Conservation (phyloP, 1,140 invertebrate species). For the Drosophila subobscura region DNA sequence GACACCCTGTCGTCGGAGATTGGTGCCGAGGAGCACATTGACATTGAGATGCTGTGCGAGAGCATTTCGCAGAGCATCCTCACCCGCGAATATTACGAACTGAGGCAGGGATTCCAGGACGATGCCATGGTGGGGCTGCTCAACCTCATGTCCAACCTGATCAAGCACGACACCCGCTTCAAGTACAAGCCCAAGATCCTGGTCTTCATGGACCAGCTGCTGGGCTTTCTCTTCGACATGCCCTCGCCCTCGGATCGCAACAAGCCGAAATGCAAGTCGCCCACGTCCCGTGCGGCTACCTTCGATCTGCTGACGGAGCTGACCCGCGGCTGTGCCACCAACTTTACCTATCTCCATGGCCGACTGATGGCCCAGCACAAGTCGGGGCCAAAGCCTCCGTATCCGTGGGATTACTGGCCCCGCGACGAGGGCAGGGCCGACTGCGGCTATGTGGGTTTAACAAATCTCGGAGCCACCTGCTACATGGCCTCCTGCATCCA, state of each 20-base stretch:
- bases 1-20: slow-evolving; percentile 92
- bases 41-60: slow-evolving; percentile 90
- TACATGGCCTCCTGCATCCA: slow-evolving; percentile 99
- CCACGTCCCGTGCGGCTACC: slow-evolving; percentile 92
- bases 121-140: slow-evolving; percentile 95
- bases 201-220: slow-evolving; percentile 89
- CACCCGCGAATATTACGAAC: slow-evolving; percentile 92
- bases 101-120: slow-evolving; percentile 92
- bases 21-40: slow-evolving; percentile 87
- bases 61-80: slow-evolving; percentile 90
- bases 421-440: slow-evolving; percentile 96
- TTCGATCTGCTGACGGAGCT: slow-evolving; percentile 96
- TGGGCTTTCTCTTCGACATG: slow-evolving; percentile 94
- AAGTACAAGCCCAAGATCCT: slow-evolving; percentile 92
- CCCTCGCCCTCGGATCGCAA: slow-evolving; percentile 93
- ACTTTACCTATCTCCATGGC: slow-evolving; percentile 92
- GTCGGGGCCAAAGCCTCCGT: slow-evolving; percentile 91
- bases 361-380: slow-evolving; percentile 94
- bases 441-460: slow-evolving; percentile 96
- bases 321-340: slow-evolving; percentile 92
- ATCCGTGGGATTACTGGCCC: slow-evolving; percentile 99
- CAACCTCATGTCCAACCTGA: slow-evolving; percentile 92
- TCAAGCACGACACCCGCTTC: slow-evolving; percentile 94
- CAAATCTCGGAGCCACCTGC: slow-evolving; percentile 97
- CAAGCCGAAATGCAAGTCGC: slow-evolving; percentile 96